Evolutionary conservation across 2,888 invertebrate species (phyloP), one percentile per base, ranked within the genome.

Genomic region (Athrips mouffetella): DNA sequence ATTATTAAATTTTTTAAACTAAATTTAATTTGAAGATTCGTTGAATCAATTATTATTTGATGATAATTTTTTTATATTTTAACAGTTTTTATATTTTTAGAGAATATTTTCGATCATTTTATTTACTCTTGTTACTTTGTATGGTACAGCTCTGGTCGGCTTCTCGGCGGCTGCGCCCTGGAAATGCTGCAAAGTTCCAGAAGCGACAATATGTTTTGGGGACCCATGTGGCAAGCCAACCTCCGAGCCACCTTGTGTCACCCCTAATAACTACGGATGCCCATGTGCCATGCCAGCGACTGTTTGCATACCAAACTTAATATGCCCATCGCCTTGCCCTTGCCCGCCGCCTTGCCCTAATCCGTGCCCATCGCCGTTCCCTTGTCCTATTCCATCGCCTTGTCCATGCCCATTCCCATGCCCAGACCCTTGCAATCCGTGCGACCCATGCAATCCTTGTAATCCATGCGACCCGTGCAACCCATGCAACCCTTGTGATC

Each of bases 121-220:
- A 35, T 35, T 2, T 1, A 23, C 23, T 5, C 23, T 7, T 7
- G 4, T 4, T 23, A 23, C 7, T 23, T 23, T 23, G 7, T 23
- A 23, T 23, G 23, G 4, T 23, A 20, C 42, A 42, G 42, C 42
- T 27, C 27, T 42, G 11, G 10, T 42, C 29, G 11, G 42, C 16
- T n/a, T 29, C 4, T 13, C 42, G 18, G 16, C 16, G 8, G 29
- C 42, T 1, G 42, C 42, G 1, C 29, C 27, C 10, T 42, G 42
- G 42, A 11, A 15, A 8, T 42, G 42, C 42, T 7, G 4, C 16
- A 16, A 16, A 2, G 15, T 6, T 5, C 16, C 21, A 3, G 29
- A 27, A 16, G 42, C 15, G 5, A 42, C 29, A 1, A 4, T 42
- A 0, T 42, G 42, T n/a, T 2, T 42, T 18, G 42, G 42, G 4